A percentile compares a stretch with the other conserved stretches of the same genome.
Conservation (phyloP, 2,797 vertebrate genomes). For the Arctocebus calabarensis region DNA sequence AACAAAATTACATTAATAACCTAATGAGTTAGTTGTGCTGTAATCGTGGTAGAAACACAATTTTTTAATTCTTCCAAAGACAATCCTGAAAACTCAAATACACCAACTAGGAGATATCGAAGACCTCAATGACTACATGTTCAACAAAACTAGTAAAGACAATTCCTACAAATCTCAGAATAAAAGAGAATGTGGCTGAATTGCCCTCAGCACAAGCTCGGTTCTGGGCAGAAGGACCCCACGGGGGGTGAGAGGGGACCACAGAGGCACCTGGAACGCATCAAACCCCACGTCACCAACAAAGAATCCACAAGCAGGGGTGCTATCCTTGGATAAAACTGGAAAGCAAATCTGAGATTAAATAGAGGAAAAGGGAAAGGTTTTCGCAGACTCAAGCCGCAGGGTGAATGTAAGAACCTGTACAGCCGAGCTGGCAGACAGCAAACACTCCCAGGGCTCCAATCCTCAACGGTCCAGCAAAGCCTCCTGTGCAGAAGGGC, state of each 20-base stretch:
- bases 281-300: background rate
- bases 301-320: background rate
- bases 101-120: background rate
- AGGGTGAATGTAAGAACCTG: background rate
- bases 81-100: slow-evolving; percentile 51
- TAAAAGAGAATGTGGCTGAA: background rate
- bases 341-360: slow-evolving; percentile 21
- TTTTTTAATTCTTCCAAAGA: background rate
- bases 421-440: background rate
- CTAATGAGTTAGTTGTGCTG: background rate
- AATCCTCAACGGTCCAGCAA: background rate
- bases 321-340: background rate
- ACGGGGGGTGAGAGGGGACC: background rate
- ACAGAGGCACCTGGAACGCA: background rate
- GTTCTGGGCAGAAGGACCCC: background rate
- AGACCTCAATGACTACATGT: background rate
- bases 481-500: background rate
- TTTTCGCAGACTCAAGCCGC: background rate
- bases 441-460: background rate
- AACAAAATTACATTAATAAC: slow-evolving; percentile 44
- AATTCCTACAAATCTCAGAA: background rate
- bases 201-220: background rate
- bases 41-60: background rate
- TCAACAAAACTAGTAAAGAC: slow-evolving; percentile 25
- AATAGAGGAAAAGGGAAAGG: background rate